Conservation (phyloP, 2,888 invertebrate species). For the Crioceris asparagi region DNA sequence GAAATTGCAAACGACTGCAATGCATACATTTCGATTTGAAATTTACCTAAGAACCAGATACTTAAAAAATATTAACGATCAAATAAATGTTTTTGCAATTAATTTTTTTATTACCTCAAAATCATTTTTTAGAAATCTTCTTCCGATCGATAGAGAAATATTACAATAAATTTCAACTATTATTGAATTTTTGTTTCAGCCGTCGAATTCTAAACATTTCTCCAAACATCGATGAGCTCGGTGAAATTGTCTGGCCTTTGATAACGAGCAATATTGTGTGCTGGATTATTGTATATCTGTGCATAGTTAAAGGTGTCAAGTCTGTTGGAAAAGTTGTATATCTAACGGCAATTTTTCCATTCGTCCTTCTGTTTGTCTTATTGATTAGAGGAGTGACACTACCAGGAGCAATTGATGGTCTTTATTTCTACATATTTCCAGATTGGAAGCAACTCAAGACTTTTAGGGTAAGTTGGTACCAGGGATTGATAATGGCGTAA, state of each 20-base stretch:
- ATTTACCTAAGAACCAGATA: too few relatives aligned
- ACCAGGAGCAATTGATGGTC: slow-evolving; percentile 67
- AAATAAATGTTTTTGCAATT: too few relatives aligned
- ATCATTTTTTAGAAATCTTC: too few relatives aligned
- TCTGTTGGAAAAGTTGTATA: slow-evolving; percentile 84
- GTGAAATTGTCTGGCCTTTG: slow-evolving; percentile 70
- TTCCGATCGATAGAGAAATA: too few relatives aligned
- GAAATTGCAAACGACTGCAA: too few relatives aligned
- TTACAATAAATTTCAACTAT: too few relatives aligned
- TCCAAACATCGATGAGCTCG: slow-evolving; percentile 59
- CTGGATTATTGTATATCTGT: slow-evolving; percentile 74
- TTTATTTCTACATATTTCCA: slow-evolving; percentile 66
- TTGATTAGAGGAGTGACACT: slow-evolving; percentile 69
- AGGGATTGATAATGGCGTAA: too few relatives aligned
- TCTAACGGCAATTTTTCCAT: slow-evolving; percentile 79
- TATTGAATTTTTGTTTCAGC: too few relatives aligned
- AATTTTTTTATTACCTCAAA: too few relatives aligned
- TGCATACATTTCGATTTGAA: too few relatives aligned
- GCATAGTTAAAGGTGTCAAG: slow-evolving; percentile 79
- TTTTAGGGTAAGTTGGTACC: slow-evolving; percentile 57
- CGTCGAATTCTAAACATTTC: slow-evolving; percentile 69
- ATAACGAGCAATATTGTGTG: slow-evolving; percentile 62
- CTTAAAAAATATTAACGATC: too few relatives aligned
- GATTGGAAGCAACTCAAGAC: slow-evolving; percentile 67
- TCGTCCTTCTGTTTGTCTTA: slow-evolving; percentile 58